Conservation (phyloP, 2,113 vertebrate species). For the Malurus melanocephalus region DNA sequence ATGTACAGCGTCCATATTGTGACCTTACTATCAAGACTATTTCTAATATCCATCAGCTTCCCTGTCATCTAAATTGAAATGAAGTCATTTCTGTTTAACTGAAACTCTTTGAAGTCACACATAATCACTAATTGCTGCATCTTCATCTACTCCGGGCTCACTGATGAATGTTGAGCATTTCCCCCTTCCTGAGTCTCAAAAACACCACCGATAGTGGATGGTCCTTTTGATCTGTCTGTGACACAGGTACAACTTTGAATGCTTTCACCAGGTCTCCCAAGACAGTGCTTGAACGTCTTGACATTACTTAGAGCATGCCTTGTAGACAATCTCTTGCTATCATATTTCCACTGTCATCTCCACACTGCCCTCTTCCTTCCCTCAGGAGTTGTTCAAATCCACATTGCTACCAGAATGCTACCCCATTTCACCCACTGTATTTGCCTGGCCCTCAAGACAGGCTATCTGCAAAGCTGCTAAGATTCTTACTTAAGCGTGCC, state of each 20-base stretch:
- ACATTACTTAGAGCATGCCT: not conserved
- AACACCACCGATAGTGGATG: not conserved
- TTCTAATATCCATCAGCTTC: not conserved
- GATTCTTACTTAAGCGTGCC: not conserved
- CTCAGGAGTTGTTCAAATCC: not conserved
- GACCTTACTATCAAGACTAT: not conserved
- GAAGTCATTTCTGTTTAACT: not conserved
- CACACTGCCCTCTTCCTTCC: not conserved
- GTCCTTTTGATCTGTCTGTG: not conserved
- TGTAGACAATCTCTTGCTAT: not conserved
- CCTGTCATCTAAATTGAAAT: not conserved
- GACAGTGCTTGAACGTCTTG: not conserved
- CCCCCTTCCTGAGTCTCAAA: not conserved
- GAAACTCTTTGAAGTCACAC: not conserved
- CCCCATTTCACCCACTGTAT: not conserved
- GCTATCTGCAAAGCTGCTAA: not conserved
- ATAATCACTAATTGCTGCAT: not conserved
- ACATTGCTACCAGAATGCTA: not conserved
- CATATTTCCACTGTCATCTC: not conserved
- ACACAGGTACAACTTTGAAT: not conserved
- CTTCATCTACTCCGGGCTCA: not conserved
- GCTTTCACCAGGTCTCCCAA: not conserved
- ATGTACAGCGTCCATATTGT: not conserved
- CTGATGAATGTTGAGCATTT: not conserved
- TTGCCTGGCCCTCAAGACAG: not conserved